Percentiles rank a stretch among this genome's conserved stretches.
Evolutionary conservation across 92 coral and sea anemone species (phyloP).

Genomic region (Epizoanthus rinbou): DNA sequence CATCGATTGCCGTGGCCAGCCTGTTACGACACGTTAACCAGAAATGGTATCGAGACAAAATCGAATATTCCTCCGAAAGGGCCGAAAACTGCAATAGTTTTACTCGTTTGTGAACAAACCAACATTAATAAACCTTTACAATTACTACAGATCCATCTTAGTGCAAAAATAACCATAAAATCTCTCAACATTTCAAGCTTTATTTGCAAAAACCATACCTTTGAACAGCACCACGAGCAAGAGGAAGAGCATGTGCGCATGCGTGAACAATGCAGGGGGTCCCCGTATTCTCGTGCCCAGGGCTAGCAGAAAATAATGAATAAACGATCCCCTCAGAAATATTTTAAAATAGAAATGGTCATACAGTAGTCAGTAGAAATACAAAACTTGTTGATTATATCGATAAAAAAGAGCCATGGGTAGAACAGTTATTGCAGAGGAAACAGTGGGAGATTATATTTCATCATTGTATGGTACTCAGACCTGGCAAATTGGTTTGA

Average conservation of each 20-base stretch:
- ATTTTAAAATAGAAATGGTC: too few relatives aligned
- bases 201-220: conserved; percentile 18
- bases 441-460: conserved; percentile 73
- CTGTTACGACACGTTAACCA: conserved; percentile 4
- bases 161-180: neutral
- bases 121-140: neutral
- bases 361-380: too few relatives aligned
- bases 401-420: conserved; percentile 60
- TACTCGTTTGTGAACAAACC: neutral
- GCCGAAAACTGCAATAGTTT: neutral
- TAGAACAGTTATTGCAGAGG: conserved; percentile 83
- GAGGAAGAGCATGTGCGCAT: conserved; percentile 81
- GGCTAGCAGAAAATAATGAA: neutral
- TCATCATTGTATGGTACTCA: conserved; percentile 78
- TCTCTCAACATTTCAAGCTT: neutral
- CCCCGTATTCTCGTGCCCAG: conserved; percentile 33
- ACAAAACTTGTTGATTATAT: too few relatives aligned
- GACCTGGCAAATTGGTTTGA: conserved; percentile 83
- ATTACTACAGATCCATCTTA: neutral
- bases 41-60: neutral
- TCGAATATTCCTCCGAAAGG: neutral
- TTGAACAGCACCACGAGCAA: conserved; percentile 91
- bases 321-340: neutral
- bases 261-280: conserved; percentile 84
- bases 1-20: neutral